Base-by-base conservation (phyloP, 2,797 vertebrate species). In the Columba guinea region DNA sequence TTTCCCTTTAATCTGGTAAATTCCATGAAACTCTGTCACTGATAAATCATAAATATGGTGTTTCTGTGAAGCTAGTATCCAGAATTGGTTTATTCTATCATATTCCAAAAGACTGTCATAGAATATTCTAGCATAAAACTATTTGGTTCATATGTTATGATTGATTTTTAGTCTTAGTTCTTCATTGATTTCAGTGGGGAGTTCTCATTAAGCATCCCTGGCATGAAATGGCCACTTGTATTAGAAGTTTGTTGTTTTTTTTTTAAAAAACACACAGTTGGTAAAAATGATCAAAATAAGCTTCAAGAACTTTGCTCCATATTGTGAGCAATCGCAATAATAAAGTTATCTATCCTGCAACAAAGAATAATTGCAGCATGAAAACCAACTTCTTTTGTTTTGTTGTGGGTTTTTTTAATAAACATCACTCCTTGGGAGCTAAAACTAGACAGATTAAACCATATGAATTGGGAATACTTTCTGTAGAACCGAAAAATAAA, bases 141-240 rank as follows among this genome's bases (percentile, higher is more conserved):
- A 67, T 39, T 19, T 65, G 35, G 24, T 80, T 71, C 37, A 27
- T 84, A 82, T 27, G 34, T 52, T 92, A 59, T 17, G 23, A 92
- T 76, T 79, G 79, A 91, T 86, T 91, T 91, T 91, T 71, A 81
- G 73, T 93, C 82, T 81, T 28, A 86, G 24, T 28, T 84, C 41
- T 69, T 68, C 30, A 62, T 11, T 71, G 60, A 92, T 91, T 95
- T 88, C 39, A 84, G 58, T 46, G 18, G 41, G 34, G 28, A 91
- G 35, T 15, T 90, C 35, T 79, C 28, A 79, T 90, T 95, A 95
- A 39, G 5, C 26, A 69, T 52, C n/a, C 16, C 44, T 59, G 49
- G 39, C 53, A 67, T 83, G 81, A 95, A 94, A 93, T 55, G 30
- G 27, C 14, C 85, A 76, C 26, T 59, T 19, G 2, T 37, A 79